A percentile compares a stretch with the other conserved stretches of the same genome.
These are phyloP conservation scores for Athrips mouffetella DNA, from an alignment of 2,888 invertebrate species.

Conservation along the genomic window DNA sequence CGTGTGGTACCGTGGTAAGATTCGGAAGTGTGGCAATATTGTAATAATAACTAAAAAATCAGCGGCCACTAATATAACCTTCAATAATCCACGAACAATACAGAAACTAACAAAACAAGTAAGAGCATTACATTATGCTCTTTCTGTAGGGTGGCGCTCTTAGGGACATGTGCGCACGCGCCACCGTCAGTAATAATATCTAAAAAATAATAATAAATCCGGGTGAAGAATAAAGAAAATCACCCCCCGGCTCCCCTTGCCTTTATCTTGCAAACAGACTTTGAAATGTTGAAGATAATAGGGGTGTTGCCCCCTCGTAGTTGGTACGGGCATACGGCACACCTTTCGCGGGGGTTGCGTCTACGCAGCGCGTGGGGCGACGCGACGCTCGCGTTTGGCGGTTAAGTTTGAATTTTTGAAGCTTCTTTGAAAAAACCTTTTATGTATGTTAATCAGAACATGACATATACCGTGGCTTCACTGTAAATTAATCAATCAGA, in stretches of 20 bases:
- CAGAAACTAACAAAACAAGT: slow-evolving; percentile 55
- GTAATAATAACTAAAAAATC: slow-evolving; percentile 41
- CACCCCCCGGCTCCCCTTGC: slow-evolving; percentile 72
- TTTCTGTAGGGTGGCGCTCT: slow-evolving; percentile 52
- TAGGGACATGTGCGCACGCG: slow-evolving; percentile 74
- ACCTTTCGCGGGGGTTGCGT: slow-evolving; percentile 70
- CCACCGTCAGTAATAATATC: slow-evolving; percentile 72
- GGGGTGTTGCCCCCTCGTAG: slow-evolving; percentile 65
- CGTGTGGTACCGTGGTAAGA: background rate
- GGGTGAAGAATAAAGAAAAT: slow-evolving; percentile 78
- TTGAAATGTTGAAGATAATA: slow-evolving; percentile 77
- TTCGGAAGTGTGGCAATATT: background rate
- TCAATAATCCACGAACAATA: slow-evolving; percentile 67
- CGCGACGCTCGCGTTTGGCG: slow-evolving; percentile 41
- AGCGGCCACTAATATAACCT: slow-evolving; percentile 61
- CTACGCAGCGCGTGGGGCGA: slow-evolving; percentile 24
- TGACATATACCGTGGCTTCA: no score
- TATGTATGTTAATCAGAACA: no score
- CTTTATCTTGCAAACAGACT: slow-evolving; percentile 78
- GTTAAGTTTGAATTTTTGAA: slow-evolving; percentile 65
- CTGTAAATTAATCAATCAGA: no score
- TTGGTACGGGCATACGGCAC: slow-evolving; percentile 51
- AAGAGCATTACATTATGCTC: slow-evolving; percentile 63
- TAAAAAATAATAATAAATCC: slow-evolving; percentile 79
- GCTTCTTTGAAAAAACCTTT: slow-evolving; percentile 30